Conservation (phyloP, 2,797 vertebrate genomes). For the Fistularia tabacaria region DNA sequence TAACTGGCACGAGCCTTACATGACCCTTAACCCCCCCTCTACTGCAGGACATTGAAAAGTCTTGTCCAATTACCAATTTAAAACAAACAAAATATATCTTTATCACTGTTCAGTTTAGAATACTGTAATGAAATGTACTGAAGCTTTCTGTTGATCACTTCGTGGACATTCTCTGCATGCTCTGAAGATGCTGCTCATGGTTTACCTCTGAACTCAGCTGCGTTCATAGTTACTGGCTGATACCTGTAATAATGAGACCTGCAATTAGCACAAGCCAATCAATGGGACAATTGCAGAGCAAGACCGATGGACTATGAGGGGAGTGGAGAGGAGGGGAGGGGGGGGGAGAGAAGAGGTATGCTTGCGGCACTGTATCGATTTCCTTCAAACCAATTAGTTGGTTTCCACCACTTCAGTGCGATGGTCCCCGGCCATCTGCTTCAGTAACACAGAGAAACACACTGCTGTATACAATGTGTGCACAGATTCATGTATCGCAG, state of each 20-base stretch:
- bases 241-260: slow-evolving; percentile 66
- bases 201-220: slow-evolving; percentile 44
- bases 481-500: slow-evolving; percentile 3
- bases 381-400: slow-evolving; percentile 76
- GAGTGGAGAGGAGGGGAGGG: slow-evolving; percentile 51
- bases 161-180: slow-evolving; percentile 4
- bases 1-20: no score
- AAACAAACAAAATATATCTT: slow-evolving; percentile 1
- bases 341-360: slow-evolving; percentile 53
- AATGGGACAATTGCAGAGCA: slow-evolving; percentile 72
- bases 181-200: slow-evolving; percentile 15
- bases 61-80: no score
- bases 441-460: slow-evolving; percentile 45
- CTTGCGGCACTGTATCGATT: slow-evolving; percentile 70
- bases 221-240: slow-evolving; percentile 42
- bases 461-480: slow-evolving; percentile 34
- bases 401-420: slow-evolving; percentile 65
- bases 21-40: no score
- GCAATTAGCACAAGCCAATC: slow-evolving; percentile 72
- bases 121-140: no score
- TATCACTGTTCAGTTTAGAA: neutral
- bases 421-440: slow-evolving; percentile 72
- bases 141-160: no score
- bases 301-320: slow-evolving; percentile 63
- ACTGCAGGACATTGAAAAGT: no score